These are phyloP conservation scores for Lasiurus borealis DNA, from an alignment of 2,113 vertebrate genomes.

Conservation along the genomic window DNA sequence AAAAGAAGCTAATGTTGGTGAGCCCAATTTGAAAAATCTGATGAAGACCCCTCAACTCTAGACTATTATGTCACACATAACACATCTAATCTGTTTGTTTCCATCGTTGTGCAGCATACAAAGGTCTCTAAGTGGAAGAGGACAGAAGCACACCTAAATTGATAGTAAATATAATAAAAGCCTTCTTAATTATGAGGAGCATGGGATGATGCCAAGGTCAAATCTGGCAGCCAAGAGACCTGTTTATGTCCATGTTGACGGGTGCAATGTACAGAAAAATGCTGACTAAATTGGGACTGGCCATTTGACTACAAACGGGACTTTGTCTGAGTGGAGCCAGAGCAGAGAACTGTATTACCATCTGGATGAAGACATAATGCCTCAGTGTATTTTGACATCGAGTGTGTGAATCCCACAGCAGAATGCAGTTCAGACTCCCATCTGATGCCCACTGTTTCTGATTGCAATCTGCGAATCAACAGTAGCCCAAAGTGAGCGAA, in stretches of 20 bases:
- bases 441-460: constrained; percentile 28
- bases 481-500: constrained; percentile 39
- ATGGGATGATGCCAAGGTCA: constrained; percentile 64
- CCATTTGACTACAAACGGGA: constrained; percentile 65
- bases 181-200: constrained; percentile 51
- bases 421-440: constrained; percentile 26
- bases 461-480: constrained; percentile 56
- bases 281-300: constrained; percentile 47
- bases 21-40: constrained; percentile 12
- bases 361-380: constrained; percentile 75
- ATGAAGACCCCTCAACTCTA: constrained; percentile 31
- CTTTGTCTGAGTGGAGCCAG: constrained; percentile 63
- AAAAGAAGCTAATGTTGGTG: constrained; percentile 11
- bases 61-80: constrained; percentile 55
- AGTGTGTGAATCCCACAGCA: constrained; percentile 43
- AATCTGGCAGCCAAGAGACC: constrained; percentile 46
- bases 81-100: constrained; percentile 46
- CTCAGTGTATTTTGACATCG: constrained; percentile 74
- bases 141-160: constrained; percentile 25
- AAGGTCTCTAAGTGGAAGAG: constrained; percentile 21
- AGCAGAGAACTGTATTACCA: constrained; percentile 51
- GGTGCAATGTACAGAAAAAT: constrained; percentile 50
- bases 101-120: not conserved
- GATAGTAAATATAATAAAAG: constrained; percentile 66
- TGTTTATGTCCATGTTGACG: not conserved